Base-by-base conservation (phyloP, 1,140 invertebrate genomes). In the Neodiprion virginianus region DNA sequence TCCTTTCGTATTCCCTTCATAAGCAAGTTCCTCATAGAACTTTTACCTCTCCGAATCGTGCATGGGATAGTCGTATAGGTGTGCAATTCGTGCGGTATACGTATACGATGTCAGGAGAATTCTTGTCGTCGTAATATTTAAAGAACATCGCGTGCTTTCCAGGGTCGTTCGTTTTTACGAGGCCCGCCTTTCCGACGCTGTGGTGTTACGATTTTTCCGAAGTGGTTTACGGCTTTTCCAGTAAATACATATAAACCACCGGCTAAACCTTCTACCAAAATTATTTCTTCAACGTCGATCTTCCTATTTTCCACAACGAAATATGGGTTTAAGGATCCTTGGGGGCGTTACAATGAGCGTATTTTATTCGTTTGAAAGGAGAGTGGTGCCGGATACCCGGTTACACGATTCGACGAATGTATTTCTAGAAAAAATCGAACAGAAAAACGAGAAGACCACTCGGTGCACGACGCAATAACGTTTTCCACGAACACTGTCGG, bases 91-190 rank as follows among this genome's bases (percentile, higher is more conserved):
- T 61, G 53, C 28, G 28, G 28, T 40, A 40, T 1, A 40, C 28
- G 28, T 40, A 40, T 40, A 40, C 5, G 1, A 40, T 40, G 28
- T 3, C 28, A 5, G 28, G 5, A 40, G 28, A 40, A 40, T 40
- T 40, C 28, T 61, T 17, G 53, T 61, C 53, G 53, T 8, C 53
- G 53, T 61, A 61, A 61, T 61, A 61, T 61, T 61, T 17, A 61
- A 61, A 61, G 53, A 61, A 61, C 53, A 17, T 61, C 11, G 11
- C 53, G n/a, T 61, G n/a, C 53, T 61, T 17, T 61, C 53, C 53
- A 17, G n/a, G n/a, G 53, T 61, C 53, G 53, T 61, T 61, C 53
- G 53, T 61, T 61, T 61, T 61, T 61, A 61, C 53, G 53, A 61
- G 53, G n/a, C n/a, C 53, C 53, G 53, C 53, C 53, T 61, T 61